Evolutionary conservation across 2,113 vertebrate species (phyloP), one percentile per base, ranked within the genome.

Genomic region (Neopipo cinnamomea): DNA sequence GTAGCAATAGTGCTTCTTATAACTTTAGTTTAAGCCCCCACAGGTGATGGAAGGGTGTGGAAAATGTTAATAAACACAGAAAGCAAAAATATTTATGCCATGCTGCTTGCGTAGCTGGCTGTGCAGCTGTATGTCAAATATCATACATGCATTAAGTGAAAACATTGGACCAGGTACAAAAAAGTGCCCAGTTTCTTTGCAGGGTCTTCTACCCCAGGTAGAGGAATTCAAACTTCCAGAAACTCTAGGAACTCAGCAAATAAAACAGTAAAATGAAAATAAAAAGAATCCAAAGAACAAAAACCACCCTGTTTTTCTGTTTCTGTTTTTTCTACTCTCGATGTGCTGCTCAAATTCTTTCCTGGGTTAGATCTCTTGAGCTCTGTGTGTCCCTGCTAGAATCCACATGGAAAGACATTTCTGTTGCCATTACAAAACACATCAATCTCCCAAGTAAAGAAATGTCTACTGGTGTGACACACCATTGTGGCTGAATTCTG

Each of bases 391-490:
- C 55, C 44, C 4, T 53, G 37, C 28, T 61, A 53, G 44, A 82
- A 75, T 89, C 75, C 71, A 58, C 49, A 62, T 9, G 25, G 52
- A 63, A 86, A 74, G 24, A 12, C 66, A 52, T 76, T 85, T 87
- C 49, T 63, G 42, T 47, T 42, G 39, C 35, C 1, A 1, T 65
- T 71, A 66, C 19, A 67, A 83, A 95, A 41, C 30, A 55, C 22
- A 55, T 30, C 25, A 59, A 0, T 33, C 59, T 62, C 75, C 30
- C 42, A 31, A 71, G 70, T 12, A 65, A 52, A 91, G 37, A 53
- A 76, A 39, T 67, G n/a, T 63, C 47, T 74, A 67, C 37, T 13
- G 19, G 46, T 0, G 0, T 4, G 30, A 35, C n/a, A 8, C 0
- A 1, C 14, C 35, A 2, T 4, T 1, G 3, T 14, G 58, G 44